Evolutionary conservation across 2,113 vertebrate genomes (phyloP).

Genomic region (Bolborhynchus lineola): DNA sequence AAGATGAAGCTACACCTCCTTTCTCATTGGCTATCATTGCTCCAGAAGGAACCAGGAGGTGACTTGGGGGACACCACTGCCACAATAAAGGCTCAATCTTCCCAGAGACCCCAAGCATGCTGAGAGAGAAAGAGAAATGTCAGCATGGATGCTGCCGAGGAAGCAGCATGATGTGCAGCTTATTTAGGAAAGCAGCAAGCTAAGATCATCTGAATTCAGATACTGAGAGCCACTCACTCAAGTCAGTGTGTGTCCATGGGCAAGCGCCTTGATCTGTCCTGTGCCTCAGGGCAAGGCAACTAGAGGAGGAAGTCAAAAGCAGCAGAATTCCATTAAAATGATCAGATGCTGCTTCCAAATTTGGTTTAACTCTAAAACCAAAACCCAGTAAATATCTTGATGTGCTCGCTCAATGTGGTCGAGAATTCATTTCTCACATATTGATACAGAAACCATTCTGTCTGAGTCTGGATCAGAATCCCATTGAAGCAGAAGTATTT

Average conservation of each 20-base stretch:
- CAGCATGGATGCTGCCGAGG: neutral
- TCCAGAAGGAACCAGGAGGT: neutral
- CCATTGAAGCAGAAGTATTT: neutral
- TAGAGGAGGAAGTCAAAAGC: neutral
- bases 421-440: neutral
- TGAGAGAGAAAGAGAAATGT: neutral
- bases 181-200: neutral
- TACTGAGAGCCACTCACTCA: neutral
- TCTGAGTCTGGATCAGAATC: neutral
- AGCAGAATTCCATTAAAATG: neutral
- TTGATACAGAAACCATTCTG: neutral
- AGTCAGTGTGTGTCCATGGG: conserved; percentile 24
- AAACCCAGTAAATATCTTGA: neutral
- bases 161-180: neutral
- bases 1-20: neutral
- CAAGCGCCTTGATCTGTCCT: conserved; percentile 16
- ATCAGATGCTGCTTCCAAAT: neutral
- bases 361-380: neutral
- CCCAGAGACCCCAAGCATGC: neutral
- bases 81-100: neutral
- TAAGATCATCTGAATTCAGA: neutral
- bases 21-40: neutral
- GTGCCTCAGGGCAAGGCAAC: conserved; percentile 25
- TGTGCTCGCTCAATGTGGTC: rapidly evolving
- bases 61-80: neutral